phyloP scores from a whole-genome alignment of 2,888 invertebrate genomes.

The Agrotis ipsilon region DNA sequence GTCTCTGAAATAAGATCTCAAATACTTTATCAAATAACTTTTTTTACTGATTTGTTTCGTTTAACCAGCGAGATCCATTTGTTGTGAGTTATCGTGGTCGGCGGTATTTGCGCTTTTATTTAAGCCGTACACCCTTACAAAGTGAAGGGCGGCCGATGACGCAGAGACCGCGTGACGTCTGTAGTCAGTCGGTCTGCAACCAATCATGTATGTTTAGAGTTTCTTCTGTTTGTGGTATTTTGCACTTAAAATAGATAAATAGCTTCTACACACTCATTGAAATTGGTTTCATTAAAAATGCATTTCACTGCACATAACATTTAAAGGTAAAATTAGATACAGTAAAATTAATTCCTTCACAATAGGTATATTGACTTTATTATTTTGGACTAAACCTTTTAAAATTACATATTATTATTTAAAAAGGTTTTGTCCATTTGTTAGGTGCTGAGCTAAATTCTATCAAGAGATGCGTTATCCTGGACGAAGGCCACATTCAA shows the following conservation, averaged over 20 bases:
- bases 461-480: background rate
- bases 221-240: slow-evolving; percentile 11
- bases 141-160: background rate
- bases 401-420: no score
- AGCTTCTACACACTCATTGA: background rate
- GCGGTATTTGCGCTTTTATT: slow-evolving; percentile 13
- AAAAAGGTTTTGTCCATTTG: no score
- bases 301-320: background rate
- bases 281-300: background rate
- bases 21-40: background rate
- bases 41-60: no score
- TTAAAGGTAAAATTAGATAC: no score
- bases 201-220: background rate
- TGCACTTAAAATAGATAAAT: background rate
- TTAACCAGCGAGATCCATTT: background rate
- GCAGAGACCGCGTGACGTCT: background rate
- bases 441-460: background rate
- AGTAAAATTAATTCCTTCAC: background rate
- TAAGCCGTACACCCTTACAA: background rate
- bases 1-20: background rate
- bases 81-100: background rate
- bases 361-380: background rate
- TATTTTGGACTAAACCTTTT: no score
- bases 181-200: background rate
- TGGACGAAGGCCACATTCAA: background rate